Conservation (phyloP, 2,888 invertebrate species). For the Drosophila sordidula region DNA sequence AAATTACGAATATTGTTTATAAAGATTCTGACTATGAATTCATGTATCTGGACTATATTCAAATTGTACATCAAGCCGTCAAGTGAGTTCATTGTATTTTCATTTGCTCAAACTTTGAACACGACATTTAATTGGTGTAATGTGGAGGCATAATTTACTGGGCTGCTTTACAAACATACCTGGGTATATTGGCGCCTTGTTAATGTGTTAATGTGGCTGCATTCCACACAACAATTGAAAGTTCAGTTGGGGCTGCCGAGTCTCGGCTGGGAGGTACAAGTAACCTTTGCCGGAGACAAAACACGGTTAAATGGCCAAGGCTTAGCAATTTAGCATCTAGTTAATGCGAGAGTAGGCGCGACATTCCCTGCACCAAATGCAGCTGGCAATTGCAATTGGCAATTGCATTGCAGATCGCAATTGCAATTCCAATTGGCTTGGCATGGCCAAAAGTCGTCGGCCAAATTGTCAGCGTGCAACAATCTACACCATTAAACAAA, state of each 20-base stretch:
- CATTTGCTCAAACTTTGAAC: background rate
- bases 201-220: slow-evolving; percentile 17
- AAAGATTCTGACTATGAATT: too few species aligned
- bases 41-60: too few species aligned
- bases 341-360: slow-evolving; percentile 74
- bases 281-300: slow-evolving; percentile 53
- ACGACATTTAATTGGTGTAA: background rate
- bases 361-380: slow-evolving; percentile 74
- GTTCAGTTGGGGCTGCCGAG: slow-evolving; percentile 35
- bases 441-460: slow-evolving; percentile 54
- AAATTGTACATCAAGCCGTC: too few species aligned
- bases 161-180: background rate
- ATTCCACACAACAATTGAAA: slow-evolving; percentile 43
- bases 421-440: slow-evolving; percentile 52
- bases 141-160: background rate
- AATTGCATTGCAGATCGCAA: slow-evolving; percentile 20
- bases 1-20: too few species aligned
- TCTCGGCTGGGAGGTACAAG: background rate
- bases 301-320: slow-evolving; percentile 2
- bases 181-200: slow-evolving; percentile 13
- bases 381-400: slow-evolving; percentile 57
- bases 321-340: slow-evolving; percentile 69
- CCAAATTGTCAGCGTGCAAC: slow-evolving; percentile 81
- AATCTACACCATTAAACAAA: slow-evolving; percentile 81
- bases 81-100: background rate